Evolutionary conservation across 2,797 vertebrate species (phyloP).

Genomic region (Caiman crocodilus): DNA sequence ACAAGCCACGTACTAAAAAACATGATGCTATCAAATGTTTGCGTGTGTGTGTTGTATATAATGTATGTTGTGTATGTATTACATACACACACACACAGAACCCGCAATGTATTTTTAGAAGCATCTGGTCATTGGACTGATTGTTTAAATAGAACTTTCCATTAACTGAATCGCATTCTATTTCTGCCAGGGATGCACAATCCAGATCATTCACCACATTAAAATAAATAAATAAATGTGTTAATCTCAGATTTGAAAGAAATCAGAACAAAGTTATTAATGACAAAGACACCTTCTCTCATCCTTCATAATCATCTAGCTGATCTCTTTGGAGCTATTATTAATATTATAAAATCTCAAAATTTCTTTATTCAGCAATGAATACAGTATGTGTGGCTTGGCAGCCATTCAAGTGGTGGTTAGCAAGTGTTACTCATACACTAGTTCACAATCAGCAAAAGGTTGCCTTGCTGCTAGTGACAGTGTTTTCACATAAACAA

Average conservation of each 20-base stretch:
- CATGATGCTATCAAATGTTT: background rate
- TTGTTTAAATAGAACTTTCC: background rate
- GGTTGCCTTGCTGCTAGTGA: background rate
- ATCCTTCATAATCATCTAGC: background rate
- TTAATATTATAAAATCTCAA: background rate
- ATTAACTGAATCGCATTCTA: background rate
- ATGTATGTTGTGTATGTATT: background rate
- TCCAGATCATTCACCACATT: background rate
- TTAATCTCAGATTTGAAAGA: too few relatives aligned
- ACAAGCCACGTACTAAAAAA: background rate
- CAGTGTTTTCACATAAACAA: background rate
- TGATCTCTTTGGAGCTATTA: background rate
- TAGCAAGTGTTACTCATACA: background rate
- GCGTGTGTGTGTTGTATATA: background rate
- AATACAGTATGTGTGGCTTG: background rate
- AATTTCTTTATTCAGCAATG: conserved; percentile 4
- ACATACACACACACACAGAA: background rate
- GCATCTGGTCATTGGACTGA: background rate
- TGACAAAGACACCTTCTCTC: background rate
- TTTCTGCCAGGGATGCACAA: background rate
- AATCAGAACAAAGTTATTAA: background rate
- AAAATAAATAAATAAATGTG: too few relatives aligned
- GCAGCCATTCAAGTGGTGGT: background rate
- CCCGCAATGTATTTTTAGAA: background rate
- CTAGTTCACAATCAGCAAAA: background rate